Percentiles rank a stretch among this genome's conserved stretches.
Conservation (phyloP, 2,888 invertebrate species). For the Leptothorax acervorum region DNA sequence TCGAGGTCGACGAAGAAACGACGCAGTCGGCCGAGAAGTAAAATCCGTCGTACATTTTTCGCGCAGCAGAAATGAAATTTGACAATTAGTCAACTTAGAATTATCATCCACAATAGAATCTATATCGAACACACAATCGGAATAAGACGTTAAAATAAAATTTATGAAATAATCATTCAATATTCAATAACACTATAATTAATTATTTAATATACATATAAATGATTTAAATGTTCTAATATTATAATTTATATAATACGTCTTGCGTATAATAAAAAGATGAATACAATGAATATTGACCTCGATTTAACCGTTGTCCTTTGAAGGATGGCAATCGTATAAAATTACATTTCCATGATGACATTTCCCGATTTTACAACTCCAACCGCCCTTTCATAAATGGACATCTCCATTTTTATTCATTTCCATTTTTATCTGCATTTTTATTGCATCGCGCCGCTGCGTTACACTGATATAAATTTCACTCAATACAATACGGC, state of each 20-base stretch:
- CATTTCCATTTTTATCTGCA: conserved; percentile 46
- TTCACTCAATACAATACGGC: conserved; percentile 38
- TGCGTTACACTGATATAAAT: conserved; percentile 36
- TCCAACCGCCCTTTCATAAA: conserved; percentile 9
- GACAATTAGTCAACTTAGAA: conserved; percentile 11
- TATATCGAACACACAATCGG: not conserved
- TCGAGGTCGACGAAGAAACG: conserved; percentile 71
- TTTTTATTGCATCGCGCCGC: conserved; percentile 41
- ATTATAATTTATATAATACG: not conserved
- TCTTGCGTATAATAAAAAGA: not conserved
- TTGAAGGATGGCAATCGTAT: conserved; percentile 24
- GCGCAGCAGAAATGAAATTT: not conserved
- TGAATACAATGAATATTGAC: not conserved
- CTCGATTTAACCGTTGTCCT: conserved; percentile 20
- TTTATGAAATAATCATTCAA: not conserved
- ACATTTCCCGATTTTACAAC: conserved; percentile 31
- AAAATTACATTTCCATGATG: conserved; percentile 20
- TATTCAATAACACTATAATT: not conserved
- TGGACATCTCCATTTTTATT: conserved; percentile 37
- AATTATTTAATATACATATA: not conserved
- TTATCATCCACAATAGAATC: not conserved
- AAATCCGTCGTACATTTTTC: conserved; percentile 55
- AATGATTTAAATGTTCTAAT: not conserved
- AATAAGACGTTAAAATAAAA: not conserved
- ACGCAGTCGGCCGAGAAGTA: conserved; percentile 58